Base-by-base conservation (phyloP, 2,888 invertebrate genomes). In the Trileptium ribeirensis region DNA sequence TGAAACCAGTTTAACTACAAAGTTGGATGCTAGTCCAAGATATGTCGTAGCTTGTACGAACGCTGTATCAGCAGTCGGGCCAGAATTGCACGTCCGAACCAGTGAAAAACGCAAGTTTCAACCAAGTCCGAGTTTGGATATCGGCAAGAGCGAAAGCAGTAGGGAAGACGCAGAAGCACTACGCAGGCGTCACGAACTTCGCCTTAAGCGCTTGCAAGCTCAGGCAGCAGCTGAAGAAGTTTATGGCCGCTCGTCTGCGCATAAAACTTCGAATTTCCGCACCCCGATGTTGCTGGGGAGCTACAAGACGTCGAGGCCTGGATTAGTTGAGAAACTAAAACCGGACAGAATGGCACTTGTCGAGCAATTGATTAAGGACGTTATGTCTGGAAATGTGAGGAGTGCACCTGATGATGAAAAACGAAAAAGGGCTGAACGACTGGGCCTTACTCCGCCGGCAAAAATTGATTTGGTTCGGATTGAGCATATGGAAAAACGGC, bases 401-500 rank as follows among this genome's bases (percentile, higher is more conserved):
- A n/a, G 3, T 33, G 3, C 8, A 8, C 8, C 37, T 2, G 3
- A 2, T n/a, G 36, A 77, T 8, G 36, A 8, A 29, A 67, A 78
- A 64, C 79, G 29, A 64, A 8, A 67, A 2, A n/a, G n/a, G n/a
- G 15, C n/a, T 70, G 77, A 33, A 8, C 8, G 33, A 8, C 15
- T 36, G n/a, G 77, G 82, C 1, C 29, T 33, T 33, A 79, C 82
- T n/a, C 70, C 74, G 37, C 79, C 81, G 37, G 64, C 80, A n/a
- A 81, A 80, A 80, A 37, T 85, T 40, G 84, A 84, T n/a, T 38
- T 78, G 31, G 64, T 67, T 33, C 81, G 82, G 70, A 70, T 84
- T 19, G 83, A 82, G 74, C 83, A 83, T 40, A 83, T 83, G 83
- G 84, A 84, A 74, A 67, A 83, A 64, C 83, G 82, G 78, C 78